A percentile compares a stretch with the other conserved stretches of the same genome.
Evolutionary conservation across 2,113 vertebrate genomes (phyloP).

Genomic region (Dendropsophus ebraccatus): DNA sequence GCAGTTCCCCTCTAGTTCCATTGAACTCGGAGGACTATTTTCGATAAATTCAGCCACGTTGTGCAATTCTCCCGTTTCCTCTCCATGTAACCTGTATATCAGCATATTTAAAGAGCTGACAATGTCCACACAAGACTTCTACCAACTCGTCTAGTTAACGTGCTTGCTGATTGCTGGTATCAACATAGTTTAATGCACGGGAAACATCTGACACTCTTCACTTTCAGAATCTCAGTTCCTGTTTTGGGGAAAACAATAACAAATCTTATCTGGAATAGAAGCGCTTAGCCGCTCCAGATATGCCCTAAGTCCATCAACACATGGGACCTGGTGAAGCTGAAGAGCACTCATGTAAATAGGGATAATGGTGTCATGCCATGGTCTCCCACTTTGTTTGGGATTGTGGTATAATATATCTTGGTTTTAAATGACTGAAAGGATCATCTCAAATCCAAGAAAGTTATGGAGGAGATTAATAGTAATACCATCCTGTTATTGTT

Average conservation of each 20-base stretch:
- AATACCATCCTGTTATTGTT: slow-evolving; percentile 25
- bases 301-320: slow-evolving; percentile 51
- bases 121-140: slow-evolving; percentile 57
- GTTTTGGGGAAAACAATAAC: slow-evolving; percentile 66
- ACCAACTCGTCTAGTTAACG: slow-evolving; percentile 64
- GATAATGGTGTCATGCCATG: background rate
- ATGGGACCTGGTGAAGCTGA: background rate
- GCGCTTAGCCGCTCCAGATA: slow-evolving; percentile 61
- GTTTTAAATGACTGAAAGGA: slow-evolving; percentile 35
- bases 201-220: slow-evolving; percentile 67
- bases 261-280: slow-evolving; percentile 55
- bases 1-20: background rate
- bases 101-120: slow-evolving; percentile 28
- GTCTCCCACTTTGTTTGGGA: slow-evolving; percentile 25
- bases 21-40: background rate
- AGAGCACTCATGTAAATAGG: background rate
- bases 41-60: background rate
- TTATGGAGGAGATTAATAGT: background rate
- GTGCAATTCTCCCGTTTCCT: background rate
- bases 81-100: background rate
- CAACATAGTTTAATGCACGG: slow-evolving; percentile 61
- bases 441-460: slow-evolving; percentile 8
- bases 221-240: slow-evolving; percentile 67
- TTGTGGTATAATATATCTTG: slow-evolving; percentile 1
- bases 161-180: slow-evolving; percentile 62